These are phyloP conservation scores for Cryptotis parvus DNA, from an alignment of 2,113 vertebrate genomes.

Conservation along the genomic window DNA sequence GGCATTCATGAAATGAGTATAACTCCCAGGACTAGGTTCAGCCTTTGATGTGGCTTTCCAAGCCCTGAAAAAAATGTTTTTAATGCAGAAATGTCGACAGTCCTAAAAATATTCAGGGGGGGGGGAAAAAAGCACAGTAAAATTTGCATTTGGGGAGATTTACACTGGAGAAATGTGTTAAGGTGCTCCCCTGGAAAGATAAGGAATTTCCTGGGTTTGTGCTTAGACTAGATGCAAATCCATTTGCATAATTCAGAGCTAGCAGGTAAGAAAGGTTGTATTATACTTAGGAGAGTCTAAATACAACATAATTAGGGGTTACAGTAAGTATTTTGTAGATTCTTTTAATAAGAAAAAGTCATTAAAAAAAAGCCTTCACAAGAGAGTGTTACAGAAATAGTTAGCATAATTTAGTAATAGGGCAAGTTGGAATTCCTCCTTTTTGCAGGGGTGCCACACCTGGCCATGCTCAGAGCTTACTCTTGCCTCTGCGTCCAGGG, in stretches of 20 bases:
- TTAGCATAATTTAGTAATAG: slow-evolving; percentile 13
- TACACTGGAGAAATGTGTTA: not conserved
- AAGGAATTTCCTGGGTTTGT: not conserved
- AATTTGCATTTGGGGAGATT: not conserved
- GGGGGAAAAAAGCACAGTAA: not conserved
- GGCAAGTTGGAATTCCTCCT: not conserved
- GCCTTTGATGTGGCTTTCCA: not conserved
- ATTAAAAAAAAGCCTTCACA: not conserved
- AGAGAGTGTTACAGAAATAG: not conserved
- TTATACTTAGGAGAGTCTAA: slow-evolving; percentile 31
- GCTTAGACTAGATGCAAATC: not conserved
- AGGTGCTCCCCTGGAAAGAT: not conserved
- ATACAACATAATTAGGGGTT: not conserved
- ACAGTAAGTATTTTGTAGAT: not conserved
- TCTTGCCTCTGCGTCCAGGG: too few species aligned
- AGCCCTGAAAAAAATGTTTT: not conserved
- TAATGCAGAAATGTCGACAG: not conserved
- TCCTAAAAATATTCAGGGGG: not conserved
- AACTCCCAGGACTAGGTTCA: not conserved
- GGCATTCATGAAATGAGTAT: not conserved
- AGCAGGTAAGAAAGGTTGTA: not conserved
- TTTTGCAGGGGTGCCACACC: too few species aligned
- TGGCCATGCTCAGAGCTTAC: too few species aligned
- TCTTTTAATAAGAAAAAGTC: slow-evolving; percentile 39
- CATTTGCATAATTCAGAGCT: not conserved